Evolutionary conservation across 2,888 invertebrate species (phyloP), one percentile per base, ranked within the genome.

Genomic region (Scaeva pyrastri): DNA sequence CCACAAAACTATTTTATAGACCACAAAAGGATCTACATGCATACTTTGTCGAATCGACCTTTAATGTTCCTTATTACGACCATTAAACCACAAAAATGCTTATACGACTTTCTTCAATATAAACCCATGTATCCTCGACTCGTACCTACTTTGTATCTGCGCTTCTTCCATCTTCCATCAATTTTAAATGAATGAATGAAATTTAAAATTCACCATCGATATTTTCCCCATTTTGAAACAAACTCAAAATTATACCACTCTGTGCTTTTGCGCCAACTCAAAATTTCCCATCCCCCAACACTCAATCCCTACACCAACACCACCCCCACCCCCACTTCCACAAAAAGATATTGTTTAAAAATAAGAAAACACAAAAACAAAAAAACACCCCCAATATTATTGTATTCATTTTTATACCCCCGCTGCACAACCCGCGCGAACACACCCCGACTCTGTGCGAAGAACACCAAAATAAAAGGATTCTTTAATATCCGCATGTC

Each of bases 181-280:
- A 86, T 86, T 82, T 86, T 82, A 86, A 82, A 86, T 86, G 86
- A 86, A 85, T 85, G 85, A 85, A 86, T 86, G 86, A 82, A 86
- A 86, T 82, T 86, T 86, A 78, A 86, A 86, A 86, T 86, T 82
- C 82, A 86, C 82, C 86, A 82, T 86, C 86, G 74, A 86, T 77
- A 86, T 64, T 71, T 71, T 77, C 81, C 86, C 86, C 82, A 62
- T 60, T 66, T 48, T 16, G 11, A 68, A 62, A 10, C 64, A 74
- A 19, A 50, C 66, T 64, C 21, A 64, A 76, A 85, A 71, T 60
- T 48, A 81, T 60, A 80, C 76, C 76, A 76, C 48, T 73, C 31
- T 31, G 6, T 55, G 43, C 76, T 55, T 80, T 26, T 82, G 86
- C 86, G 82, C 86, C 82, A 86, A 81, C 86, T 75, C 85, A 23